Conservation (phyloP, 1,140 invertebrate species). For the Diplogasteroides magnus region DNA sequence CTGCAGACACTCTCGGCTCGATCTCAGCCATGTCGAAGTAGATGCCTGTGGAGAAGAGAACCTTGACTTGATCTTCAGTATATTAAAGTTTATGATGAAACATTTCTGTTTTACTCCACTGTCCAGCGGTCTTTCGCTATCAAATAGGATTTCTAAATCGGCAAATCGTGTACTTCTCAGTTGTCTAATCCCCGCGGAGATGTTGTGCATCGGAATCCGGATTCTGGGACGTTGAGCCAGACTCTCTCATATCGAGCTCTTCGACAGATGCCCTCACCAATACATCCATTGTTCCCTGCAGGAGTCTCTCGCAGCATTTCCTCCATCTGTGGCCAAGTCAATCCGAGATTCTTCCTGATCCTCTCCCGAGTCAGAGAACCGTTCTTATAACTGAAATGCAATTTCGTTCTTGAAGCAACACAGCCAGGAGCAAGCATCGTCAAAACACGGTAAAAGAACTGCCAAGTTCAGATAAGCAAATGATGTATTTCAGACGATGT, state of each 20-base stretch:
- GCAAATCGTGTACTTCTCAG: too few species aligned
- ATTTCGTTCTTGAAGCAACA: neutral
- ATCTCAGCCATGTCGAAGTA: constrained; percentile 35
- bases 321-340: constrained; percentile 21
- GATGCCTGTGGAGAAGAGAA: constrained; percentile 14
- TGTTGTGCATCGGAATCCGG: too few species aligned
- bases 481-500: too few species aligned
- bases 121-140: too few species aligned
- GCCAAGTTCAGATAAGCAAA: too few species aligned
- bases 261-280: constrained; percentile 3
- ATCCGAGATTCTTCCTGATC: constrained; percentile 12
- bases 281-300: constrained; percentile 27
- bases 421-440: neutral
- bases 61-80: neutral
- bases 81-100: too few species aligned
- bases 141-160: too few species aligned
- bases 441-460: too few species aligned
- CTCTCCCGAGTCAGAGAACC: constrained; percentile 33
- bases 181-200: too few species aligned
- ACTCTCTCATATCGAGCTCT: neutral
- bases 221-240: too few species aligned
- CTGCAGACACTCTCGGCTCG: constrained; percentile 53
- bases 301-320: constrained; percentile 16
- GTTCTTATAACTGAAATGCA: constrained; percentile 32
- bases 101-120: too few species aligned